Evolutionary conservation across 2,797 vertebrate genomes (phyloP).

Genomic region (Platyrinchus mystaceus): DNA sequence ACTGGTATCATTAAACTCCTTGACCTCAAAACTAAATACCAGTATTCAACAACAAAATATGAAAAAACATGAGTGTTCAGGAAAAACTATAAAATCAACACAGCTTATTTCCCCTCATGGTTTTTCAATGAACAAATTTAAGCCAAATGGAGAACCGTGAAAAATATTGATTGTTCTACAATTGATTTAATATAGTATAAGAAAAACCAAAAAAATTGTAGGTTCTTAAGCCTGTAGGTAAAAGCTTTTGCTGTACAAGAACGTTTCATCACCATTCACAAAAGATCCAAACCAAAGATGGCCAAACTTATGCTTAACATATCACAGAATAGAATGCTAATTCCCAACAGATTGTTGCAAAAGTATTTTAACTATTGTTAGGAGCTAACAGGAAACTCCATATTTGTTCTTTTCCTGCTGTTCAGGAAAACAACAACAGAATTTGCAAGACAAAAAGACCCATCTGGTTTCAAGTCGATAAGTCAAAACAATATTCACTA

Average conservation of each 20-base stretch:
- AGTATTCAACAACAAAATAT: background rate
- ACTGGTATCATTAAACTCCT: background rate
- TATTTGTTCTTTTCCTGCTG: background rate
- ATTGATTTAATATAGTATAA: background rate
- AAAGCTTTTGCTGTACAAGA: background rate
- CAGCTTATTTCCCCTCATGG: background rate
- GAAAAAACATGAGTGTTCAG: background rate
- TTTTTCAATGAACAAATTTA: background rate
- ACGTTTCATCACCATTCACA: background rate
- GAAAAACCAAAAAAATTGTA: background rate
- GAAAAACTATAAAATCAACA: background rate
- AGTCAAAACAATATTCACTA: background rate
- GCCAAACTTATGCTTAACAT: background rate
- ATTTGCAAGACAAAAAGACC: background rate
- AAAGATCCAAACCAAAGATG: background rate
- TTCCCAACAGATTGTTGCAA: background rate
- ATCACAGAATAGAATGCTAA: background rate
- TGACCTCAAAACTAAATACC: accelerated
- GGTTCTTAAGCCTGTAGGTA: background rate
- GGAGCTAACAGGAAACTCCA: background rate
- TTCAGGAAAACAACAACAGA: background rate
- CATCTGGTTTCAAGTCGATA: background rate
- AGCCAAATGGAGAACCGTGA: background rate
- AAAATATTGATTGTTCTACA: background rate
- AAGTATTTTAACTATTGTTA: background rate